Evolutionary conservation across 2,113 vertebrate species (phyloP), one percentile per base, ranked within the genome.

Genomic region (Astur gentilis): DNA sequence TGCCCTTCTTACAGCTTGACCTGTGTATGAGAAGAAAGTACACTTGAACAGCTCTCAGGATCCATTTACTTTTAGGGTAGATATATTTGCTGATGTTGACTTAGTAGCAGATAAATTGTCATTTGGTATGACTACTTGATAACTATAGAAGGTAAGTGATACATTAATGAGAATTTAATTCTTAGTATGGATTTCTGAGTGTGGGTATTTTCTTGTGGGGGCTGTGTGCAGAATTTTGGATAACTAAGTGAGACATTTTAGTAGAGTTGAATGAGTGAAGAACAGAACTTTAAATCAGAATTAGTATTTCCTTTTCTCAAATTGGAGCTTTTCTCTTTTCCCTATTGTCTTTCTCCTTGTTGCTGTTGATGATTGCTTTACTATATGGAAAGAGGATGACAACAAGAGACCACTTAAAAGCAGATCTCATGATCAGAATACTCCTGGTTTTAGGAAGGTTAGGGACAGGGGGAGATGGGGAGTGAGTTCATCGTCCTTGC

Each of bases 141-240:
- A 84, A 6, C 58, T 40, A 0, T 14, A 42, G 58, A 38, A 52
- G 50, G 71, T 5, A 29, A 79, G 32, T 14, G 65, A 61, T 80
- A 50, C 12, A 16, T 70, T 67, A 5, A 0, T 26, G 22, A 31
- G 36, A 55, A 34, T 18, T 29, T 34, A 12, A 7, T 54, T 55
- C 58, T 79, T 9, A 1, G 15, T 31, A 0, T 44, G n/a, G 31
- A 7, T 80, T 88, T 91, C 25, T 47, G 22, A 16, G 16, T 3
- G 0, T 4, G 2, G 8, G 9, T 21, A 36, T 36, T 80, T 54
- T 50, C n/a, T 83, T 21, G 2, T 8, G 9, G 26, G 31, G 13
- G 5, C 29, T 71, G 14, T 17, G 8, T 22, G 25, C 13, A 6
- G 26, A 19, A 49, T 50, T 85, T 29, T 67, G 50, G 15, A 61